Evolutionary conservation across 2,888 invertebrate genomes (phyloP), one percentile per base, ranked within the genome.

Genomic region (Rhagonycha fulva): DNA sequence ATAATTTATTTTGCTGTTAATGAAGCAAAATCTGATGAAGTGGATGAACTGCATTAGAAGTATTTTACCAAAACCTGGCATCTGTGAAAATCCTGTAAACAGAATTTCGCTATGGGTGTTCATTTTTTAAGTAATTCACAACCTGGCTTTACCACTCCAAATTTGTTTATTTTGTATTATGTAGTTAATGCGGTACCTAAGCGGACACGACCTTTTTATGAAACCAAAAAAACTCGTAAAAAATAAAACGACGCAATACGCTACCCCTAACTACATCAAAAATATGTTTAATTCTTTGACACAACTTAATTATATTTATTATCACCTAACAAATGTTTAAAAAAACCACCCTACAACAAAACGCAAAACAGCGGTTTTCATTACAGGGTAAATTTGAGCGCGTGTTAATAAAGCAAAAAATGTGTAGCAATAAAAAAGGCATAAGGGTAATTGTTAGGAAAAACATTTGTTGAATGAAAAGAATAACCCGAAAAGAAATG

Each of bases 401-500:
- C 63, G 63, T 19, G 63, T 66, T 14, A 66, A 66, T 24, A 66
- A 66, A 11, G 26, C 63, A 24, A 14, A 66, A 66, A 66, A 66
- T 24, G 24, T 19, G 23, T 66, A 24, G 26, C n/a, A 66, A 66
- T 26, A 66, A 66, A 24, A 24, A 66, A 66, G 24, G 12, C 63
- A 26, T 24, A 66, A 23, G 63, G 47, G 47, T 47, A 47, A 47
- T 47, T 47, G 47, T 47, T 47, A 47, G 47, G 12, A 47, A 47
- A 47, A 47, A 47, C 47, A 47, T 62, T 23, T 23, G 63, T 66
- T 66, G 19, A 66, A 23, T 66, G 63, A 66, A 66, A 66, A 72
- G 67, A 71, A 66, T 14, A 63, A 66, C 66, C 28, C 28, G 47
- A 74, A 74, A 76, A 69, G 76, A 30, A 23, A 14, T 23, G 14